Evolutionary conservation across 2,888 invertebrate species (phyloP).

Genomic region (Plagodis pulveraria): DNA sequence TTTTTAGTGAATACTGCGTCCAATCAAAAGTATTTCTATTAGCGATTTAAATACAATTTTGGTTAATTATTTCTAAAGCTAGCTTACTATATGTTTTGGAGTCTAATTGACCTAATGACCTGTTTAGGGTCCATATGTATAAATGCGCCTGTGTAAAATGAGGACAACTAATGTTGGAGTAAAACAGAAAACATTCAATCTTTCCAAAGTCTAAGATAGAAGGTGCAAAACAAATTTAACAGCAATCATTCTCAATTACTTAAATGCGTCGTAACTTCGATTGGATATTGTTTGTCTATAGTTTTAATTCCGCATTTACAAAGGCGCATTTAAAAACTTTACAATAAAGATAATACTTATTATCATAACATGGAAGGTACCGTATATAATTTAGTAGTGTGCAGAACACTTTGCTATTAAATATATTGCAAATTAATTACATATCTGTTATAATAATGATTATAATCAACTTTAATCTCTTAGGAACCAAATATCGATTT

Average conservation of each 20-base stretch:
- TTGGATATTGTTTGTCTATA: not conserved
- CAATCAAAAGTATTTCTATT: slow-evolving; percentile 14
- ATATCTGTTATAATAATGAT: slow-evolving; percentile 42
- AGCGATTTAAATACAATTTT: slow-evolving; percentile 39
- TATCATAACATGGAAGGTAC: slow-evolving; percentile 64
- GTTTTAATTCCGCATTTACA: slow-evolving; percentile 12
- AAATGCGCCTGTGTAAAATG: slow-evolving; percentile 33
- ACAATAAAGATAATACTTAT: slow-evolving; percentile 28
- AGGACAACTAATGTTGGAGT: not conserved
- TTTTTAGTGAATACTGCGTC: slow-evolving; percentile 14
- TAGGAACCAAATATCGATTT: slow-evolving; percentile 67
- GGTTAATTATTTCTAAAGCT: slow-evolving; percentile 25
- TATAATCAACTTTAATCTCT: slow-evolving; percentile 47
- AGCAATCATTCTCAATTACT: not conserved
- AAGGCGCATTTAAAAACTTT: slow-evolving; percentile 20
- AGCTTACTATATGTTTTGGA: slow-evolving; percentile 25
- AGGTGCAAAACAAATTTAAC: not conserved
- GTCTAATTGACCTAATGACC: slow-evolving; percentile 80
- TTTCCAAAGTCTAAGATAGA: not conserved
- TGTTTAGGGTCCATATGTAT: slow-evolving; percentile 55
- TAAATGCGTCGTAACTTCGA: not conserved
- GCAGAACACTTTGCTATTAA: slow-evolving; percentile 31
- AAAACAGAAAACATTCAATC: too few species aligned
- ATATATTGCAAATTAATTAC: slow-evolving; percentile 42
- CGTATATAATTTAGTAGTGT: slow-evolving; percentile 46